A percentile compares a stretch with the other conserved stretches of the same genome.
Conservation (phyloP, 2,888 invertebrate genomes). For the Habrosyne pyritoides region DNA sequence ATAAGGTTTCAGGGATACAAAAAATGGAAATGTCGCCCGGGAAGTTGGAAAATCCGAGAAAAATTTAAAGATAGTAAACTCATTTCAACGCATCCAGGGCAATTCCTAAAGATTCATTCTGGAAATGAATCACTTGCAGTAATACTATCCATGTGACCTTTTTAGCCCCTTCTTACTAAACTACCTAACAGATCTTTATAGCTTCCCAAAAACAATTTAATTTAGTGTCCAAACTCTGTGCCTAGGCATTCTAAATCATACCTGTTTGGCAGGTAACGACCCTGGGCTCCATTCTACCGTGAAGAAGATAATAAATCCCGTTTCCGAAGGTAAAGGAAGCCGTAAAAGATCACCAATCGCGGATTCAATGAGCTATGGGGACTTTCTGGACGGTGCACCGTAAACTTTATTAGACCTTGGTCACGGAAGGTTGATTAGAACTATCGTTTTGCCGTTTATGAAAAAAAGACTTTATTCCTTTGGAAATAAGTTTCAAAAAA, state of each 20-base stretch:
- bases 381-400: conserved; percentile 21
- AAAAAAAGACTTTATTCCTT: too few species aligned
- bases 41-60: too few species aligned
- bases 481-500: too few species aligned
- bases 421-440: not conserved
- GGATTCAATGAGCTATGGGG: conserved; percentile 52
- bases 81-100: too few species aligned
- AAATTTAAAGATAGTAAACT: too few species aligned
- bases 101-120: too few species aligned
- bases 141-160: too few species aligned
- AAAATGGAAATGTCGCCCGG: too few species aligned
- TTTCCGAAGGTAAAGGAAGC: conserved; percentile 38
- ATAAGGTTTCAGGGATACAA: too few species aligned
- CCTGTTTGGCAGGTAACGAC: conserved; percentile 62
- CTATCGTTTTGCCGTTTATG: not conserved
- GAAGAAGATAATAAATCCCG: conserved; percentile 70
- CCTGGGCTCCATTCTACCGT: conserved; percentile 48
- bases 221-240: conserved; percentile 53
- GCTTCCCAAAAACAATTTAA: conserved; percentile 40
- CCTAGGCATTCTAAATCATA: conserved; percentile 64
- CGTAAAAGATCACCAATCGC: conserved; percentile 41
- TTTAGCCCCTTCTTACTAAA: too few species aligned
- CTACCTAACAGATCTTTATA: not conserved
- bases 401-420: not conserved
- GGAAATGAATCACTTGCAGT: too few species aligned